These are phyloP conservation scores for Disparrhopalites patrizii DNA, from an alignment of 2,888 invertebrate genomes.

Conservation along the genomic window DNA sequence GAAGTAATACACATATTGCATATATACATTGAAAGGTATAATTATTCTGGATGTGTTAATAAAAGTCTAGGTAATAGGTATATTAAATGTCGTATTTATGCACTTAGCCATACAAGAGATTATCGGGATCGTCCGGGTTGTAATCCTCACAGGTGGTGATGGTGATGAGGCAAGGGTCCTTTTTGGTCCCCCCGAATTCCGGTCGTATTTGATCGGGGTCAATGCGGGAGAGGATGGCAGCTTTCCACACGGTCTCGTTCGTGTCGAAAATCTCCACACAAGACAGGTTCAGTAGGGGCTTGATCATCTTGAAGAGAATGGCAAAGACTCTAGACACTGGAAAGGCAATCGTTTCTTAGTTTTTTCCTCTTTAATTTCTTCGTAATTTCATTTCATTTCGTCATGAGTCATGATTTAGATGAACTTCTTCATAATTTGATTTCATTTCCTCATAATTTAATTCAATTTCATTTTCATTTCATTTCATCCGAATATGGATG, in stretches of 20 bases:
- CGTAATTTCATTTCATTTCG: no score
- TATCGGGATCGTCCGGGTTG: background rate
- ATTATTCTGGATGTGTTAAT: no score
- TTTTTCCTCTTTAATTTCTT: no score
- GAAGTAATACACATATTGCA: no score
- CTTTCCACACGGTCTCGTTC: constrained; percentile 22
- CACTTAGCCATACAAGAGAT: no score
- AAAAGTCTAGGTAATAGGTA: no score
- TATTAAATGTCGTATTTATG: no score
- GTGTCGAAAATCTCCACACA: constrained; percentile 21
- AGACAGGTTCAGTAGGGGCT: constrained; percentile 20
- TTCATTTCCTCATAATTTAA: background rate
- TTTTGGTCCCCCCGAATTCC: constrained; percentile 20
- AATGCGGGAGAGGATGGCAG: constrained; percentile 11
- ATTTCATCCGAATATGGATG: no score
- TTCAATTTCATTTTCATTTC: no score
- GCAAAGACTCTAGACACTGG: constrained; percentile 21
- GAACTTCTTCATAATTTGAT: background rate
- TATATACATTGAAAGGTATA: no score
- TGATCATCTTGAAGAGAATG: constrained; percentile 23
- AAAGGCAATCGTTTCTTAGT: no score
- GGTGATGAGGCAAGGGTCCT: constrained; percentile 18
- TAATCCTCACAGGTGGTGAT: constrained; percentile 26
- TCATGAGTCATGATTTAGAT: no score
- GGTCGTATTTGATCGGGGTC: constrained; percentile 19